Conservation (phyloP, 2,113 vertebrate genomes). For the Diadophis punctatus region DNA sequence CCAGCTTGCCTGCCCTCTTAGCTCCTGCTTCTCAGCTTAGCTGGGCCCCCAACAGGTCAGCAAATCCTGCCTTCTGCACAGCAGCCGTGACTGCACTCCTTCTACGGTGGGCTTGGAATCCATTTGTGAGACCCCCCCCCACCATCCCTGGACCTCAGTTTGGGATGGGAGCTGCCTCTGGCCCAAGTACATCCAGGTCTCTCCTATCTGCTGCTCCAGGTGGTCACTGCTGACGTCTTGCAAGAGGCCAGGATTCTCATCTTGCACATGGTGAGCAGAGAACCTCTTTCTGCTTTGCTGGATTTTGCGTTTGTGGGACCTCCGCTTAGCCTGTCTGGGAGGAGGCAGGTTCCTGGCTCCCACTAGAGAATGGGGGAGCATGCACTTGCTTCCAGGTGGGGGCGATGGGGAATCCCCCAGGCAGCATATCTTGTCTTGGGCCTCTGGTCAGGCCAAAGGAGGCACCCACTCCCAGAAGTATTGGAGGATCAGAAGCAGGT, state of each 20-base stretch:
- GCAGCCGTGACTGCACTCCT: neutral
- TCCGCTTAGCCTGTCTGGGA: neutral
- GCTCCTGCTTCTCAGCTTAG: neutral
- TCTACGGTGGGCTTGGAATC: neutral
- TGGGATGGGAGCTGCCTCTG: neutral
- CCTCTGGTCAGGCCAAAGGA: neutral
- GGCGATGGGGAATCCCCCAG: neutral
- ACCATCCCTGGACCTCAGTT: neutral
- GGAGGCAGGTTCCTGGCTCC: neutral
- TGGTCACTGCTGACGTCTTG: constrained; percentile 87
- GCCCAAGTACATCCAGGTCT: neutral
- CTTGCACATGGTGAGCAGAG: constrained; percentile 83
- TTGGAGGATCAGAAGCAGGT: neutral
- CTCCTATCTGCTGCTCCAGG: constrained; percentile 64
- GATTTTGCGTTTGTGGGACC: neutral
- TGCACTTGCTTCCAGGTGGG: neutral
- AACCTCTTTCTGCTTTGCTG: neutral
- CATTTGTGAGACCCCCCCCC: neutral
- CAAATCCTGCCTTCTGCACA: too few species aligned
- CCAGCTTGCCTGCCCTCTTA: neutral
- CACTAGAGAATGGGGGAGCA: neutral
- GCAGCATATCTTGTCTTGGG: neutral
- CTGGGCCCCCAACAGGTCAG: neutral
- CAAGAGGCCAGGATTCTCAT: constrained; percentile 81
- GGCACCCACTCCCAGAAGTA: neutral